phyloP scores from a whole-genome alignment of 2,113 vertebrate genomes.

The Pampusana beccarii region DNA sequence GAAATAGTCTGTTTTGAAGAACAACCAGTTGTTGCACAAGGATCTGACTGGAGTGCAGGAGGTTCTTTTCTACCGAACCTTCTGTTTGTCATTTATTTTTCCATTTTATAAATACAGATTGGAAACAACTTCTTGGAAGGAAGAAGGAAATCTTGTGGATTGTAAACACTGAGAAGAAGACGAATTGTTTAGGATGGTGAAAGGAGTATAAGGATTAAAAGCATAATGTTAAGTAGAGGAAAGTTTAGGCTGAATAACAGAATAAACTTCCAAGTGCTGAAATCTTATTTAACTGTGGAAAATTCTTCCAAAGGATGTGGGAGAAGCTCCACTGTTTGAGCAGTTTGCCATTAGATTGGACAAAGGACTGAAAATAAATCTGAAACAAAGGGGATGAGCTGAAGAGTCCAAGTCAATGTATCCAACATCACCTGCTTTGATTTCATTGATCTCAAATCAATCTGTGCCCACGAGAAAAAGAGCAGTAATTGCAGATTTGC shows the following conservation, averaged over 20 bases:
- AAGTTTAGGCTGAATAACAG: slow-evolving; percentile 48
- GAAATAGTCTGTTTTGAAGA: background rate
- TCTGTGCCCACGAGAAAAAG: accelerated
- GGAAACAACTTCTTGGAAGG: slow-evolving; percentile 72
- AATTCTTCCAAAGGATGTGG: slow-evolving; percentile 41
- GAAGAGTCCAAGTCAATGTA: background rate
- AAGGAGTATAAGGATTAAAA: slow-evolving; percentile 33
- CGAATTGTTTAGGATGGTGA: slow-evolving; percentile 66
- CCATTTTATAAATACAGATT: slow-evolving; percentile 70
- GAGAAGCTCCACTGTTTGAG: slow-evolving; percentile 26
- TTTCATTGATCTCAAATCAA: background rate
- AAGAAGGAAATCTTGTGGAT: slow-evolving; percentile 63
- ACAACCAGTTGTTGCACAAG: background rate
- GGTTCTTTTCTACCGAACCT: slow-evolving; percentile 44
- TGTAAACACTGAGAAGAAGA: slow-evolving; percentile 65
- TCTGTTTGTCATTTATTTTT: slow-evolving; percentile 76
- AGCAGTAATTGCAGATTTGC: background rate
- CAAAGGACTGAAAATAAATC: background rate
- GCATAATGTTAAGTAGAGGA: slow-evolving; percentile 7
- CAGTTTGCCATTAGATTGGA: background rate
- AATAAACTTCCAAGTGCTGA: slow-evolving; percentile 46
- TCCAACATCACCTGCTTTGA: background rate
- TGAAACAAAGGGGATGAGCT: background rate
- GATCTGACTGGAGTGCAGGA: slow-evolving; percentile 35
- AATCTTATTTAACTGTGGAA: slow-evolving; percentile 50